These are phyloP conservation scores for Drosophila paramelanica DNA, from an alignment of 2,888 invertebrate genomes.

Conservation along the genomic window DNA sequence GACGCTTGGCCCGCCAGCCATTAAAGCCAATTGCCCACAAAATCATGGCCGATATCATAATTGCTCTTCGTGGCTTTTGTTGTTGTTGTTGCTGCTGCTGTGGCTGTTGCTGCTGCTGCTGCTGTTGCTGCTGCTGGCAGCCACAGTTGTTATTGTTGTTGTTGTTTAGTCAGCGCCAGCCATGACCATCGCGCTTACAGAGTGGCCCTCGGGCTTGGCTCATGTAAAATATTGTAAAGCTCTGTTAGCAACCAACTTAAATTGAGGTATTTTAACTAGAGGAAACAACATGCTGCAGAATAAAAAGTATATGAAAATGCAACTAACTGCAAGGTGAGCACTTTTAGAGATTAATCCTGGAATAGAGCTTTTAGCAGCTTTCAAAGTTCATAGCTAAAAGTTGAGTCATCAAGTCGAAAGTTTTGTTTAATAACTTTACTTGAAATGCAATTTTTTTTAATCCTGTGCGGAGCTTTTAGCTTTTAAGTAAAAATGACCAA, in stretches of 20 bases:
- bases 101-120: conserved; percentile 35
- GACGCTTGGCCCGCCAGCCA: conserved; percentile 57
- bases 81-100: conserved; percentile 23
- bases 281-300: background rate
- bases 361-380: background rate
- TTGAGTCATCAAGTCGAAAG: too few species aligned
- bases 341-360: background rate
- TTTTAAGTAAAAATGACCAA: background rate
- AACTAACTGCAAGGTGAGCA: too few species aligned
- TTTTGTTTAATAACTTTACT: background rate
- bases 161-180: conserved; percentile 70
- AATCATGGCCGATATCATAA: conserved; percentile 81
- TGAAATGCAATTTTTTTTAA: background rate
- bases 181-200: conserved; percentile 51
- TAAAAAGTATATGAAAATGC: too few species aligned
- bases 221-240: conserved; percentile 74
- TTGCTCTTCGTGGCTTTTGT: conserved; percentile 77
- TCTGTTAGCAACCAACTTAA: conserved; percentile 4
- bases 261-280: conserved; percentile 27
- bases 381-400: too few species aligned
- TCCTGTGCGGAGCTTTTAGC: background rate
- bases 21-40: conserved; percentile 80
- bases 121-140: conserved; percentile 20
- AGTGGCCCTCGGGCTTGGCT: conserved; percentile 52
- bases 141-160: conserved; percentile 20